Conservation (phyloP, 2,797 vertebrate genomes). For the Mormyrops boulengeri region DNA sequence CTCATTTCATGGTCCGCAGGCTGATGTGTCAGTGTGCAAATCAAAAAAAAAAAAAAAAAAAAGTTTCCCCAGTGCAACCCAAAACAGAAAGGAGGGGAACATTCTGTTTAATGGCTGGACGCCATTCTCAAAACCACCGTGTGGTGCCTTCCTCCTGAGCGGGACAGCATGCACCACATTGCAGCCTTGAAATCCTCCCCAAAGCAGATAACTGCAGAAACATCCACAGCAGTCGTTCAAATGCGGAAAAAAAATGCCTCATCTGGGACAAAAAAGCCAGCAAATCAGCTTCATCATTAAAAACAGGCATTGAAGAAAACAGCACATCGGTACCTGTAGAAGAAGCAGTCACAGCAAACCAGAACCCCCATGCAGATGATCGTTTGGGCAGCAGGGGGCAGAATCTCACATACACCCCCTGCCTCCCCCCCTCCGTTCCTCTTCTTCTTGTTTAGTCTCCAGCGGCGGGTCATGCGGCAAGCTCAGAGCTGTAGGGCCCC, state of each 20-base stretch:
- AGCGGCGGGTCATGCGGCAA: conserved; percentile 49
- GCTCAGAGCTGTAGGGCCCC: conserved; percentile 34
- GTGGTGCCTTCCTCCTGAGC: background rate
- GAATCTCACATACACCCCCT: conserved; percentile 23
- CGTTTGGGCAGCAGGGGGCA: conserved; percentile 34
- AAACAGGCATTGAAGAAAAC: background rate
- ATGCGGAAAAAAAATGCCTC: background rate
- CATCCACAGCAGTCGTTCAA: background rate
- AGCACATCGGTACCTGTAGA: conserved; percentile 65
- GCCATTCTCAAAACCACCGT: background rate
- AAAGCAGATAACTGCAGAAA: background rate
- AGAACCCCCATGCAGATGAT: conserved; percentile 67
- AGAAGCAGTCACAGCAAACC: conserved; percentile 78
- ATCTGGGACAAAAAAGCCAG: background rate
- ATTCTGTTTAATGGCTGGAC: background rate
- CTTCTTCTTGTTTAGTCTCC: conserved; percentile 26
- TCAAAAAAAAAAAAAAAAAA: background rate
- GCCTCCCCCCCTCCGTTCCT: conserved; percentile 22
- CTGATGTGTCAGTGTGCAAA: conserved; percentile 21
- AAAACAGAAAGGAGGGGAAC: background rate
- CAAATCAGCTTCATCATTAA: background rate
- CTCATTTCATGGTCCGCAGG: background rate
- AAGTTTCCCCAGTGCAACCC: background rate
- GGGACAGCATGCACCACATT: background rate
- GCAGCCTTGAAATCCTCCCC: background rate